Base-by-base conservation (phyloP, 2,888 invertebrate genomes). In the Hetaerina titia region DNA sequence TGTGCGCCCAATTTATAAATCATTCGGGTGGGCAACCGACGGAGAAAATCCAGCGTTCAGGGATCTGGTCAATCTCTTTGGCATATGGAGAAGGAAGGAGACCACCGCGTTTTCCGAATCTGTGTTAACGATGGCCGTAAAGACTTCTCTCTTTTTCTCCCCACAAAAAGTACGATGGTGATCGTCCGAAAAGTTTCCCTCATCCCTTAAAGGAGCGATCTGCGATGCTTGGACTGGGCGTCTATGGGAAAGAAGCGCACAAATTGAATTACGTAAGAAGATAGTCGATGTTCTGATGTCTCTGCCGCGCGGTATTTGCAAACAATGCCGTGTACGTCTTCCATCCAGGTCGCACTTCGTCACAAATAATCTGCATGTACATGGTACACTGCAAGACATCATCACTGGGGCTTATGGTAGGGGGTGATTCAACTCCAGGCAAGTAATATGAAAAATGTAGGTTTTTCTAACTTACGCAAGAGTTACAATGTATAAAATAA, bases 51-150 rank as follows among this genome's bases (percentile, higher is more conserved):
- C 31, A 31, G 81, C 31, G 60, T 60, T 69, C 81, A 25, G 25
- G 81, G 25, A 11, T 31, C 81, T 81, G 81, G 25, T 81, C 81
- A 31, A 22, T 81, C 31, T 81, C 81, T 25, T 31, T 2, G 13
- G 81, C 81, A 45, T 81, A 31, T 31, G 31, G 15, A 15, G 60
- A 60, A 6, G 11, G 60, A 60, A 6, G 81, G 81, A 31, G 81
- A 81, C 81, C 81, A 81, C 74, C 74, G 13, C 11, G 81, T 13
- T n/a, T 25, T 31, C 2, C 31, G 31, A 81, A 81, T 81, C 81
- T 81, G 81, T 81, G 81, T 81, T 81, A 81, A 81, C 25, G 31
- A 81, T 25, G 81, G 81, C 31, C 25, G 81, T 81, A 81, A 81
- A 81, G 31, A 81, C 81, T 81, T 81, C 31, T 6, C 22, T 31